These are phyloP conservation scores for Ganaspis brasiliensis DNA, from an alignment of 2,888 invertebrate species.

Conservation along the genomic window DNA sequence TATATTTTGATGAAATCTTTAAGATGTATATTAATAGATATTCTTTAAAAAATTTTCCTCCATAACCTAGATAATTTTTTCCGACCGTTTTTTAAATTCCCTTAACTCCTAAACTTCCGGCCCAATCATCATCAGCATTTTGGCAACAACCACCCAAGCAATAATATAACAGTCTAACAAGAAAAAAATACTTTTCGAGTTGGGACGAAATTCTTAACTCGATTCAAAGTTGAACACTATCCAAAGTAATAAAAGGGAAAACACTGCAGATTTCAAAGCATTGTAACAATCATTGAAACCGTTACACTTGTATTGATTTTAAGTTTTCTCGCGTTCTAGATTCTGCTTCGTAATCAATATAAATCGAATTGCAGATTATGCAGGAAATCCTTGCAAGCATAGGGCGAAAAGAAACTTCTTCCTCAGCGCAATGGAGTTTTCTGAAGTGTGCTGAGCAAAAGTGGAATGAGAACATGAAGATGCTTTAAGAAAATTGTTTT, in stretches of 20 bases:
- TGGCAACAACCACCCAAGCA: too few relatives aligned
- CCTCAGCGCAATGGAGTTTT: slow-evolving; percentile 45
- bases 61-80: too few relatives aligned
- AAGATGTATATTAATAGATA: too few relatives aligned
- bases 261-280: neutral
- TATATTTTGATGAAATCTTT: too few relatives aligned
- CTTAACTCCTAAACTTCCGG: too few relatives aligned
- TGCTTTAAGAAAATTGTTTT: slow-evolving; percentile 57
- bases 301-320: slow-evolving; percentile 43
- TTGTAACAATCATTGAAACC: slow-evolving; percentile 27
- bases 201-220: neutral
- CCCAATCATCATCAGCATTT: too few relatives aligned
- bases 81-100: too few relatives aligned
- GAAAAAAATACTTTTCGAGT: too few relatives aligned
- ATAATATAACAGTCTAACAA: too few relatives aligned
- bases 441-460: slow-evolving; percentile 7
- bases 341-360: slow-evolving; percentile 66
- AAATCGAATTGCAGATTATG: slow-evolving; percentile 71
- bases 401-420: slow-evolving; percentile 47
- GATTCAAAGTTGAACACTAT: neutral
- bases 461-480: slow-evolving; percentile 53
- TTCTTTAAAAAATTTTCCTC: too few relatives aligned
- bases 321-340: slow-evolving; percentile 43
- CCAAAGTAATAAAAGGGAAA: neutral
- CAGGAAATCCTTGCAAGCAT: slow-evolving; percentile 51